These are phyloP conservation scores for Myopa testacea DNA, from an alignment of 2,888 invertebrate genomes.

Conservation along the genomic window DNA sequence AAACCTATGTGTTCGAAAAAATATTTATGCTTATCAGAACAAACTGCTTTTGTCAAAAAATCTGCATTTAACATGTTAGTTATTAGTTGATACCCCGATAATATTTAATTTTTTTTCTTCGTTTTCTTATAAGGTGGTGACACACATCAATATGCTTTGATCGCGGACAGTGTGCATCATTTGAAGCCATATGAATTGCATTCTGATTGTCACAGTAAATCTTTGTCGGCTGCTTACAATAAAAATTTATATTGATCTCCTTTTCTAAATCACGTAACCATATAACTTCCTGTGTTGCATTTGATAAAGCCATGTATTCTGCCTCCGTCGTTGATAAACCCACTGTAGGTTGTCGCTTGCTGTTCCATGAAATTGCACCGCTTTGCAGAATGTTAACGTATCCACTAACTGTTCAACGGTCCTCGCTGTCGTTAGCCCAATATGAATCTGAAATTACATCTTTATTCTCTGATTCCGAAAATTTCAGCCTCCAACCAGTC, in stretches of 20 bases:
- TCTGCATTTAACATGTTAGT: too few species aligned
- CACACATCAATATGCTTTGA: constrained; percentile 14
- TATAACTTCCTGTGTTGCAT: constrained; percentile 13
- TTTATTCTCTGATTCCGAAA: constrained; percentile 8
- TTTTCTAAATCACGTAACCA: constrained; percentile 14
- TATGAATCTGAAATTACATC: constrained; percentile 35
- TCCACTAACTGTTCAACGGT: constrained; percentile 35
- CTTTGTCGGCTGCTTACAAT: not conserved
- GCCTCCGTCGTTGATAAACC: constrained; percentile 42
- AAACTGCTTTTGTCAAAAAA: too few species aligned
- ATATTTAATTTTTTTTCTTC: too few species aligned
- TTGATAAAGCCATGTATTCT: constrained; percentile 14
- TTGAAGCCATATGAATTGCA: constrained; percentile 23
- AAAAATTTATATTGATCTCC: constrained; percentile 9
- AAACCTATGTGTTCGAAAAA: too few species aligned
- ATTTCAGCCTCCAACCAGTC: constrained; percentile 18
- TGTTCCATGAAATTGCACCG: constrained; percentile 44
- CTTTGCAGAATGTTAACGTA: constrained; percentile 35
- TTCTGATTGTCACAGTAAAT: constrained; percentile 26
- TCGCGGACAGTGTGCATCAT: constrained; percentile 9
- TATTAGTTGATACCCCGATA: too few species aligned
- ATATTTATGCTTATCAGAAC: too few species aligned
- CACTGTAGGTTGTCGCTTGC: constrained; percentile 42
- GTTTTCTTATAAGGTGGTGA: too few species aligned
- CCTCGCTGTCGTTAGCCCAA: constrained; percentile 38